Conservation (phyloP, 2,113 vertebrate genomes). For the Paralichthys olivaceus region DNA sequence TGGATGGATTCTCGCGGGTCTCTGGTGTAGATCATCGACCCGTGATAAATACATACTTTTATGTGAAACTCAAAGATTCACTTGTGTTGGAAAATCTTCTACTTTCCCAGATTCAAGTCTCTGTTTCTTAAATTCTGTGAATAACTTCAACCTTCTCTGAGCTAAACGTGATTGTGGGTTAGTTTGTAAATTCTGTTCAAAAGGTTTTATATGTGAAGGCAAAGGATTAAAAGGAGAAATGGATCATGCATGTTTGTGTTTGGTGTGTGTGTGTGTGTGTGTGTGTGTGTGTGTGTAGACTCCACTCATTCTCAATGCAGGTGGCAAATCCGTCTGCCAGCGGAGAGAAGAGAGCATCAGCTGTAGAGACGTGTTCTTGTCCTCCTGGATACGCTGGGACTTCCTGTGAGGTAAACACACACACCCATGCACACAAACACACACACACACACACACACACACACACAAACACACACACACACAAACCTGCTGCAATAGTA, state of each 20-base stretch:
- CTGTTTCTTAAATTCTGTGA: too few relatives aligned
- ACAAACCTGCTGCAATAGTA: background rate
- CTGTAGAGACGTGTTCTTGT: constrained; percentile 75
- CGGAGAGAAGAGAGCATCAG: constrained; percentile 65
- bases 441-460: background rate
- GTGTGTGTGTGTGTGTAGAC: constrained; percentile 52
- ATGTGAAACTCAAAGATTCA: too few relatives aligned
- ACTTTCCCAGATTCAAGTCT: too few relatives aligned
- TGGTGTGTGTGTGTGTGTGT: constrained; percentile 13
- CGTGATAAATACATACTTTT: too few relatives aligned
- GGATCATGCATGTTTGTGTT: background rate
- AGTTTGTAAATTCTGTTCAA: too few relatives aligned
- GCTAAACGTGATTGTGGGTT: too few relatives aligned
- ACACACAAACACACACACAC: constrained; percentile 3
- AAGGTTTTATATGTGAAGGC: too few relatives aligned
- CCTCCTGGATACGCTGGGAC: constrained; percentile 74
- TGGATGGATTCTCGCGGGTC: too few relatives aligned
- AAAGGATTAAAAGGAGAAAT: too few relatives aligned
- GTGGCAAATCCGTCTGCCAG: constrained; percentile 55
- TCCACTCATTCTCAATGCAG: constrained; percentile 75
- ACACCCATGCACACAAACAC: background rate
- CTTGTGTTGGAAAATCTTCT: too few relatives aligned
- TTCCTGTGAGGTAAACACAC: constrained; percentile 75
- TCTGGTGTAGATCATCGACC: too few relatives aligned
- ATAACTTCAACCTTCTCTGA: too few relatives aligned